Percentiles rank a stretch among this genome's conserved stretches.
Conservation (phyloP, 1,140 invertebrate genomes). For the Hetaerina americana region DNA sequence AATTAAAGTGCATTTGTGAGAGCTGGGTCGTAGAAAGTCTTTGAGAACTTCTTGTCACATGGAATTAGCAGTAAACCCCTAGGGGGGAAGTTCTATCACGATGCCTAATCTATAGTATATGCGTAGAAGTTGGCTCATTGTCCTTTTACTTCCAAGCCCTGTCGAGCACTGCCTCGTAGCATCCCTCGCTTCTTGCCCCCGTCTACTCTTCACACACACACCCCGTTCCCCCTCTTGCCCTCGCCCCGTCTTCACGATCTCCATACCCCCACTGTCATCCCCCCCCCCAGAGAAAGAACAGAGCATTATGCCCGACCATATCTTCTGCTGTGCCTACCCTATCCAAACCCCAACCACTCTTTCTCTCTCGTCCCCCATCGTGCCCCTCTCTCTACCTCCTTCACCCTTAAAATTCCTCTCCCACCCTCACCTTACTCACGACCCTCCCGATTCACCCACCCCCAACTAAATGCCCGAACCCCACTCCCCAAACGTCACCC, state of each 20-base stretch:
- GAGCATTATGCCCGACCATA: not conserved
- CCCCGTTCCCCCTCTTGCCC: not conserved
- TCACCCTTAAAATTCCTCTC: too few species aligned
- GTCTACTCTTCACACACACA: not conserved
- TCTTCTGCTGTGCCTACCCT: not conserved
- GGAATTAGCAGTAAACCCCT: too few species aligned
- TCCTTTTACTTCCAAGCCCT: not conserved
- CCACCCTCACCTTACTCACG: not conserved
- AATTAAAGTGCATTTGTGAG: too few species aligned
- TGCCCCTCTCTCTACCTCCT: not conserved
- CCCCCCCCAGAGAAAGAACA: not conserved
- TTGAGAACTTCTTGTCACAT: too few species aligned
- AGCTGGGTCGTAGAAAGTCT: too few species aligned
- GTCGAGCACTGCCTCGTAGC: not conserved
- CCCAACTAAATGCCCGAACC: too few species aligned
- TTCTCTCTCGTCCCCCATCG: not conserved
- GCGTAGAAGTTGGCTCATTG: not conserved
- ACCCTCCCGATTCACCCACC: too few species aligned
- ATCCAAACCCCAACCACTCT: not conserved
- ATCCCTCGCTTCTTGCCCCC: too few species aligned
- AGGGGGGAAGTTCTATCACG: not conserved
- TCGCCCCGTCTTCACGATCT: not conserved
- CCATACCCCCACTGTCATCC: not conserved
- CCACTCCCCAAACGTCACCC: too few species aligned
- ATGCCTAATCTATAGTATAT: not conserved